phyloP scores from a whole-genome alignment of 1,140 invertebrate genomes.

The Formica selysi region DNA sequence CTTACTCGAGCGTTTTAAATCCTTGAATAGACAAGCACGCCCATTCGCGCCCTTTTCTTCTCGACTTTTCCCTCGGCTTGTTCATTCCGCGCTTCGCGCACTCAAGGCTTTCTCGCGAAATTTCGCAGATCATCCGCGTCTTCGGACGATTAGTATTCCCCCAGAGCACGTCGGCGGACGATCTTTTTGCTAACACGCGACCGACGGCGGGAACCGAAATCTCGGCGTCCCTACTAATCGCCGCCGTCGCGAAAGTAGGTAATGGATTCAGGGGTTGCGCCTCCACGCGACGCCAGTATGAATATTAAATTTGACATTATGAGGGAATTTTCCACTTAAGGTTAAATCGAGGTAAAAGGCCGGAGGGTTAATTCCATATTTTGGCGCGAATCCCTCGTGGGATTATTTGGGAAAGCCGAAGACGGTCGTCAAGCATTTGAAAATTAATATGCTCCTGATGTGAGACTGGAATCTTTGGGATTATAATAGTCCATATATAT shows the following conservation, averaged over 20 bases:
- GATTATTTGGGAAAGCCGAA: slow-evolving; percentile 43
- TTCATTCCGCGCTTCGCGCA: slow-evolving; percentile 9
- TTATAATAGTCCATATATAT: slow-evolving; percentile 1
- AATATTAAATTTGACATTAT: slow-evolving; percentile 74
- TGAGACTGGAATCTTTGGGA: slow-evolving; percentile 38
- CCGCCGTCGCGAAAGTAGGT: slow-evolving; percentile 63
- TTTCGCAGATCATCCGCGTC: not conserved
- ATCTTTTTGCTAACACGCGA: slow-evolving; percentile 62
- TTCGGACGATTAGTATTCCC: slow-evolving; percentile 72
- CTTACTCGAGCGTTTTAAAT: slow-evolving; percentile 79
- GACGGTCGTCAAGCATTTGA: slow-evolving; percentile 37
- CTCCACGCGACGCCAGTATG: slow-evolving; percentile 60
- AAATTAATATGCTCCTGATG: slow-evolving; percentile 52
- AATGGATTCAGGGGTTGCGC: slow-evolving; percentile 73
- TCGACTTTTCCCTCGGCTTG: not conserved
- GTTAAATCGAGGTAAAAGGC: slow-evolving; percentile 60
- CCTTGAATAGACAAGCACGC: slow-evolving; percentile 73
- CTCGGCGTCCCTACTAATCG: slow-evolving; percentile 70
- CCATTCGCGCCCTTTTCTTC: slow-evolving; percentile 55
- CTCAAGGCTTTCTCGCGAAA: slow-evolving; percentile 39
- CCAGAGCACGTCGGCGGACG: slow-evolving; percentile 34
- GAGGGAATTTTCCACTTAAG: slow-evolving; percentile 60
- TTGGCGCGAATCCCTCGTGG: slow-evolving; percentile 22
- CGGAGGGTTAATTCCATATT: slow-evolving; percentile 59
- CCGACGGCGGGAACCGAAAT: slow-evolving; percentile 54